phyloP scores from a whole-genome alignment of 1,140 invertebrate genomes.

The Trissolcus basalis region DNA sequence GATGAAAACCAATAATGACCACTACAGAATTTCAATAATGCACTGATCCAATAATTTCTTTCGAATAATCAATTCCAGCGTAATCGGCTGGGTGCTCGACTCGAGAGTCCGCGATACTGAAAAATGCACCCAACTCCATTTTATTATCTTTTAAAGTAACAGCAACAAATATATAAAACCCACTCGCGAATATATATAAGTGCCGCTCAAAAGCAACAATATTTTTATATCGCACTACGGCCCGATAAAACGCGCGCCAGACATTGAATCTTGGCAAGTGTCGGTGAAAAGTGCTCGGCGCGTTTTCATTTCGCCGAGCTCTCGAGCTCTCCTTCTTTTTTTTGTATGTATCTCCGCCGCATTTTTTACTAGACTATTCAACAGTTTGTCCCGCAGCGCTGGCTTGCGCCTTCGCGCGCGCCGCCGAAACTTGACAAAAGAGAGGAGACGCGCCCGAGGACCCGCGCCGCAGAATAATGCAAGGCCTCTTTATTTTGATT shows the following conservation, averaged over 20 bases:
- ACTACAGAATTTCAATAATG: constrained; percentile 54
- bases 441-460: constrained; percentile 48
- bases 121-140: constrained; percentile 30
- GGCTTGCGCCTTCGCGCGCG: constrained; percentile 13
- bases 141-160: constrained; percentile 52
- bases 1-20: constrained; percentile 52
- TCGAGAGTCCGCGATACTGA: constrained; percentile 26
- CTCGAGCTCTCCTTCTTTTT: constrained; percentile 27
- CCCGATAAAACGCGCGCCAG: constrained; percentile 20
- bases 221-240: constrained; percentile 36
- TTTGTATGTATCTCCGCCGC: constrained; percentile 15
- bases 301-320: constrained; percentile 11
- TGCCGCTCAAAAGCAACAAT: constrained; percentile 29
- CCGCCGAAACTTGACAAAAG: constrained; percentile 24
- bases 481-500: constrained; percentile 61
- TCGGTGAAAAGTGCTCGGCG: constrained; percentile 1
- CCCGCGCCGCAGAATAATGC: constrained; percentile 50
- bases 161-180: constrained; percentile 33
- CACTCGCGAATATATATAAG: constrained; percentile 8
- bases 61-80: constrained; percentile 50
- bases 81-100: constrained; percentile 30
- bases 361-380: constrained; percentile 46
- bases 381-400: constrained; percentile 32
- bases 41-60: constrained; percentile 53
- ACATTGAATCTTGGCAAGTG: constrained; percentile 1